These are phyloP conservation scores for Ctenomys sociabilis DNA, from an alignment of 2,113 vertebrate genomes.

Conservation along the genomic window DNA sequence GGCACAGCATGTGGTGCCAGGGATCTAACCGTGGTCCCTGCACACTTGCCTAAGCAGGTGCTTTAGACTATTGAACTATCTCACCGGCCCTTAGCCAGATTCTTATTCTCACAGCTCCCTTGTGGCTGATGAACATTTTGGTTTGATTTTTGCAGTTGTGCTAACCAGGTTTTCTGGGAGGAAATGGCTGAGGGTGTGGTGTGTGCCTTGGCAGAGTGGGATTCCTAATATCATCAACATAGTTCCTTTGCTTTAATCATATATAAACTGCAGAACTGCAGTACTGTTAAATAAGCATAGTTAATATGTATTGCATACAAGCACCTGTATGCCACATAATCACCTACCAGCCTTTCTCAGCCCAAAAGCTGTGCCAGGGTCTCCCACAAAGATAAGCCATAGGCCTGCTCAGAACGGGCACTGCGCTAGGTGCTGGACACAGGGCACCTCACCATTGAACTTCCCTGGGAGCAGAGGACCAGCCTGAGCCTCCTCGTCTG, in stretches of 20 bases:
- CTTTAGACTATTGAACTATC: background rate
- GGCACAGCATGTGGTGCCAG: no score
- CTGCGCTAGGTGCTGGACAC: background rate
- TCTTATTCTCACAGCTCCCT: fast-evolving
- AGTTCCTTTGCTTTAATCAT: background rate
- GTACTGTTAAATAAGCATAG: background rate
- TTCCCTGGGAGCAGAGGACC: background rate
- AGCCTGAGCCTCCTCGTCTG: fast-evolving
- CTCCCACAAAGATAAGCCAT: background rate
- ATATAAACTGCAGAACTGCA: background rate
- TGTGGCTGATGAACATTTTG: background rate
- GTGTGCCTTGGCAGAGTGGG: background rate
- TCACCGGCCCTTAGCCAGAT: background rate
- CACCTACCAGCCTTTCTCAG: background rate
- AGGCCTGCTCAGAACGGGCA: background rate
- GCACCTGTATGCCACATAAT: background rate
- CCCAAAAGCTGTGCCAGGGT: background rate
- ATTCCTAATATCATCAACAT: background rate
- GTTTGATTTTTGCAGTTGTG: background rate
- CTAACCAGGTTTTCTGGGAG: background rate
- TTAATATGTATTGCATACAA: background rate
- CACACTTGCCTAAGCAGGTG: background rate
- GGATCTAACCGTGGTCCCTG: background rate
- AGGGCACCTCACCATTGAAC: background rate
- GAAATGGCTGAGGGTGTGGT: background rate